phyloP scores from a whole-genome alignment of 2,797 vertebrate species.

The Jordanella pulchra region DNA sequence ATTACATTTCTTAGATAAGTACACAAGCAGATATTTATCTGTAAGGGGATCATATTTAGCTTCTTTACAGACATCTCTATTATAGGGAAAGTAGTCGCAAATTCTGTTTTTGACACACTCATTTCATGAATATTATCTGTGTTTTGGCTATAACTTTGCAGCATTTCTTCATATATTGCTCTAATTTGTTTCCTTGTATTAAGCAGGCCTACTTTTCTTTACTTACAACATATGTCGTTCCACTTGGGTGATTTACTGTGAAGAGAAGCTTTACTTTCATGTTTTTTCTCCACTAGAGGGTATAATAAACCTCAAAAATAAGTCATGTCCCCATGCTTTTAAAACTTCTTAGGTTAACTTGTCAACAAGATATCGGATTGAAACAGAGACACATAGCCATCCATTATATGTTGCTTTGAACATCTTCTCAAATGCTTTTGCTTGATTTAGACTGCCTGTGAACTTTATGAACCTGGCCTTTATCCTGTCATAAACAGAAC shows the following conservation, averaged over 20 bases:
- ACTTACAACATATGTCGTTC: constrained; percentile 41
- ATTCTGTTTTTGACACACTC: constrained; percentile 22
- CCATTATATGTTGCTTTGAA: constrained; percentile 2
- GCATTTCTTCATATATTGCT: constrained; percentile 59
- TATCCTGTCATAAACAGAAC: constrained; percentile 5
- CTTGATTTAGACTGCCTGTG: constrained; percentile 5
- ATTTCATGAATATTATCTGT: constrained; percentile 79
- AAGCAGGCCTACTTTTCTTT: constrained; percentile 80
- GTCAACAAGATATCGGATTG: neutral
- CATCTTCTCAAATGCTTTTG: constrained; percentile 15
- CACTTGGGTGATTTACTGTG: neutral
- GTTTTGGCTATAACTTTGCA: constrained; percentile 26
- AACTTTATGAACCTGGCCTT: neutral
- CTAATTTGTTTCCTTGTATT: constrained; percentile 85
- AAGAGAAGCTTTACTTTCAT: constrained; percentile 6
- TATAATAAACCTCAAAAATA: constrained; percentile 15
- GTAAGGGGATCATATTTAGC: constrained; percentile 26
- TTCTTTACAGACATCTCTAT: constrained; percentile 34
- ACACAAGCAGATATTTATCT: constrained; percentile 42
- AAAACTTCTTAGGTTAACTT: constrained; percentile 4
- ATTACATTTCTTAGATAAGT: constrained; percentile 31
- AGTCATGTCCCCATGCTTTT: constrained; percentile 1
- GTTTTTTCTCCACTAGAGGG: constrained; percentile 20
- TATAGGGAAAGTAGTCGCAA: constrained; percentile 18
- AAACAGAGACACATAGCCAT: neutral